Base-by-base conservation (phyloP, 1,140 invertebrate species). In the Drosophila equinoxialis region DNA sequence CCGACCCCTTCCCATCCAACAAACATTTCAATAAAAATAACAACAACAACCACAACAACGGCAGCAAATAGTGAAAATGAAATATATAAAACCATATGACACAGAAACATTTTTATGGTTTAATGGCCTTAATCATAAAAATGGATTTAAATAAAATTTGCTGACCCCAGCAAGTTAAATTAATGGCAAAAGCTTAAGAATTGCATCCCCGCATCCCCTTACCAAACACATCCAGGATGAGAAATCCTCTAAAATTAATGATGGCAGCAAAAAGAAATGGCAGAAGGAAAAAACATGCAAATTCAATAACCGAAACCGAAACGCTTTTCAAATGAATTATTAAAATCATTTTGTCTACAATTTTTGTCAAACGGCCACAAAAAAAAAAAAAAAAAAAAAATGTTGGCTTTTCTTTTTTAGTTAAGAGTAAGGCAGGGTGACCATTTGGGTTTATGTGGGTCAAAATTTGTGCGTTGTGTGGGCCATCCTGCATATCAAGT, bases 61-160 rank as follows among this genome's bases (percentile, higher is more conserved):
- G 23, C 8, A 51, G 17, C 14, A 3, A 11, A 51, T 51, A 51
- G 45, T 51, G 45, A 51, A 51, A 51, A 51, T 51, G 45, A 51
- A 51, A 51, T 51, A 51, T 51, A 48, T 8, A 51, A 51, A 51
- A 51, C 35, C 39, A 14, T 68, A 57, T 57, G 60, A 77, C 74
- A 77, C 74, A 48, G 60, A 77, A 60, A 70, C 54, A 77, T 77
- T 77, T 39, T 51, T 20, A 51, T 51, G 45, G 55, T 37, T 77
- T 77, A 77, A 77, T 77, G 74, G 84, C 79, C 76, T 58, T 35
- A 68, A 65, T 63, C 83, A 87, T 86, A 86, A 86, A 59, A 86
- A 85, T 67, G 69, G 76, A 86, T 86, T 86, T 87, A 87, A 89
- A 87, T n/a, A 66, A 73, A 87, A 70, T 75, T 59, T 85, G 82